Conservation (phyloP, 2,888 invertebrate species). For the Cryptocephalus moraei region DNA sequence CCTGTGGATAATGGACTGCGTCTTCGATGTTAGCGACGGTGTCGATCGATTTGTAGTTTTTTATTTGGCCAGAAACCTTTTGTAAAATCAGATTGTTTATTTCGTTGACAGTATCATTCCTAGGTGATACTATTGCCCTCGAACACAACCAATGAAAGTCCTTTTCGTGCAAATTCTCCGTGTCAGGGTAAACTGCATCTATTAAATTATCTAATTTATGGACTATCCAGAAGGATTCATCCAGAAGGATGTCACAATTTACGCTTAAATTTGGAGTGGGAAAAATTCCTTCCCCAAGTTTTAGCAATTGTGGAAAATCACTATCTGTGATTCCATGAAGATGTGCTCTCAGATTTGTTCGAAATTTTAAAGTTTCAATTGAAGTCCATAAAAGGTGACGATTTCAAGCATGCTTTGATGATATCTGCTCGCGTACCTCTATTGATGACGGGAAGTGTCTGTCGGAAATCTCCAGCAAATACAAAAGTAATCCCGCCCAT, state of each 20-base stretch:
- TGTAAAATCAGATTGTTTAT: background rate
- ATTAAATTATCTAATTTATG: background rate
- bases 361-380: background rate
- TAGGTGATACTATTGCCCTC: background rate
- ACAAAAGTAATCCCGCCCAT: constrained; percentile 6
- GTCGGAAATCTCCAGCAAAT: constrained; percentile 8
- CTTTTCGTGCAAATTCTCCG: background rate
- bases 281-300: background rate
- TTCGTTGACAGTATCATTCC: background rate
- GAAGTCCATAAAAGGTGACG: background rate
- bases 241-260: background rate
- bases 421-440: constrained; percentile 6
- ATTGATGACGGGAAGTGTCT: constrained; percentile 8
- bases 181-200: background rate
- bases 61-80: background rate
- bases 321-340: background rate
- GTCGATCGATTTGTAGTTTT: background rate
- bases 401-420: constrained; percentile 6
- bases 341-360: background rate
- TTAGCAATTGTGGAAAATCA: background rate
- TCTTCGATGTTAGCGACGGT: background rate
- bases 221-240: background rate
- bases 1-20: constrained; percentile 6
- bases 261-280: background rate
- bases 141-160: background rate